Evolutionary conservation across 2,888 invertebrate species (phyloP).

Genomic region (Trachelus troglodyta): DNA sequence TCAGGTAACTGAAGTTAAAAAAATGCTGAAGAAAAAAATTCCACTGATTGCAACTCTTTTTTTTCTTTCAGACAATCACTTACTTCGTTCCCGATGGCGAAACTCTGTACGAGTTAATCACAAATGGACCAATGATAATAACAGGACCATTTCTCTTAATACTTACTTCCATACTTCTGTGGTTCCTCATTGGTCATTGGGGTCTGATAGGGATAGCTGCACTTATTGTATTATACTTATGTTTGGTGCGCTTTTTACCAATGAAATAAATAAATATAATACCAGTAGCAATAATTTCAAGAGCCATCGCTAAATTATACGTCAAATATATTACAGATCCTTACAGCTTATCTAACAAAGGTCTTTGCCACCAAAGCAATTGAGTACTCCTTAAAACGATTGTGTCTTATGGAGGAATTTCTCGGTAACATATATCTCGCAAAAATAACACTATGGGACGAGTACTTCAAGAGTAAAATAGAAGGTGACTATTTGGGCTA

Average conservation of each 20-base stretch:
- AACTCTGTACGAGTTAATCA: slow-evolving; percentile 68
- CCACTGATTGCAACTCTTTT: slow-evolving; percentile 27
- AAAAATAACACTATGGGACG: slow-evolving; percentile 46
- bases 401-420: slow-evolving; percentile 47
- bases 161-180: slow-evolving; percentile 66
- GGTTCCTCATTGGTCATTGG: slow-evolving; percentile 67
- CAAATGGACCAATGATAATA: slow-evolving; percentile 67
- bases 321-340: slow-evolving; percentile 30
- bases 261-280: slow-evolving; percentile 9
- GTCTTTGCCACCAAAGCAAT: slow-evolving; percentile 41
- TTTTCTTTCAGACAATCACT: slow-evolving; percentile 63
- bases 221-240: slow-evolving; percentile 63
- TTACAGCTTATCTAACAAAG: slow-evolving; percentile 45
- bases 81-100: slow-evolving; percentile 68
- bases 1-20: slow-evolving; percentile 35
- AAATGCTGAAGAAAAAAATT: neutral
- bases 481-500: slow-evolving; percentile 29
- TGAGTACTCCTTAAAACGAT: slow-evolving; percentile 42
- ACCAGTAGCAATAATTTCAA: neutral
- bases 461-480: slow-evolving; percentile 41
- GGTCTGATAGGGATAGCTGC: slow-evolving; percentile 67
- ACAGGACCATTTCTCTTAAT: slow-evolving; percentile 68
- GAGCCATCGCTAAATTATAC: slow-evolving; percentile 10
- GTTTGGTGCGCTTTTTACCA: slow-evolving; percentile 28
- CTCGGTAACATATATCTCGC: slow-evolving; percentile 45